These are phyloP conservation scores for Mimumesa dahlbomi DNA, from an alignment of 2,888 invertebrate species.

Conservation along the genomic window DNA sequence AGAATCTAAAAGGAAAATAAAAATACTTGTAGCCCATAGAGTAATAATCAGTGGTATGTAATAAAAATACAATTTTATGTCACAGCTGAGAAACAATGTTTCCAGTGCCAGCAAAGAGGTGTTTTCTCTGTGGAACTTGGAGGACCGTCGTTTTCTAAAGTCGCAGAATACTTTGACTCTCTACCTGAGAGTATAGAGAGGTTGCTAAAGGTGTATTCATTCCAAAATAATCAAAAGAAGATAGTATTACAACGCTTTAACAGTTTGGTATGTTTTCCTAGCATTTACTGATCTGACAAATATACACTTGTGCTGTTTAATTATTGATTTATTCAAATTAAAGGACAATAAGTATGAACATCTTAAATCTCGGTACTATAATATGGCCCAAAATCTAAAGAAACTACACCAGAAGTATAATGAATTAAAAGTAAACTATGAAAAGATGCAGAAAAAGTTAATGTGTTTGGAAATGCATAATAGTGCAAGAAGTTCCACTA, in stretches of 20 bases:
- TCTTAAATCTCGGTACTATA: slow-evolving; percentile 35
- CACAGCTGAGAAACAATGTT: slow-evolving; percentile 49
- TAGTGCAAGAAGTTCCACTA: not conserved
- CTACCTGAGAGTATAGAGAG: slow-evolving; percentile 33
- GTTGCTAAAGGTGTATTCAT: slow-evolving; percentile 23
- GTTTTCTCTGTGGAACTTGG: slow-evolving; percentile 34
- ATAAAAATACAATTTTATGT: not conserved
- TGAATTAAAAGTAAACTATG: slow-evolving; percentile 13
- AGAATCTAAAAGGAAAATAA: too few relatives aligned
- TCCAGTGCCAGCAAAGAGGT: slow-evolving; percentile 34
- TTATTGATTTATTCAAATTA: slow-evolving; percentile 11
- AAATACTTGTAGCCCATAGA: too few relatives aligned
- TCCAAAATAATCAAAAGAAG: slow-evolving; percentile 41
- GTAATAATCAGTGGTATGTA: too few relatives aligned
- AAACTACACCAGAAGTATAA: slow-evolving; percentile 26
- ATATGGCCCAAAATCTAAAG: slow-evolving; percentile 3
- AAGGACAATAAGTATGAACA: slow-evolving; percentile 61
- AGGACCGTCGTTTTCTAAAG: slow-evolving; percentile 40
- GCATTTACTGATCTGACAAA: too few relatives aligned
- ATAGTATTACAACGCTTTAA: slow-evolving; percentile 44
- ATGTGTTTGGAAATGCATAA: not conserved
- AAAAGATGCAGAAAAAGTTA: slow-evolving; percentile 18
- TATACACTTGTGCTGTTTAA: too few relatives aligned
- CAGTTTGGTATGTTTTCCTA: slow-evolving; percentile 37
- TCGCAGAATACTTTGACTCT: slow-evolving; percentile 39